A percentile compares a stretch with the other conserved stretches of the same genome.
phyloP scores from a whole-genome alignment of 1,140 invertebrate species.

The Pristionchus pacificus region DNA sequence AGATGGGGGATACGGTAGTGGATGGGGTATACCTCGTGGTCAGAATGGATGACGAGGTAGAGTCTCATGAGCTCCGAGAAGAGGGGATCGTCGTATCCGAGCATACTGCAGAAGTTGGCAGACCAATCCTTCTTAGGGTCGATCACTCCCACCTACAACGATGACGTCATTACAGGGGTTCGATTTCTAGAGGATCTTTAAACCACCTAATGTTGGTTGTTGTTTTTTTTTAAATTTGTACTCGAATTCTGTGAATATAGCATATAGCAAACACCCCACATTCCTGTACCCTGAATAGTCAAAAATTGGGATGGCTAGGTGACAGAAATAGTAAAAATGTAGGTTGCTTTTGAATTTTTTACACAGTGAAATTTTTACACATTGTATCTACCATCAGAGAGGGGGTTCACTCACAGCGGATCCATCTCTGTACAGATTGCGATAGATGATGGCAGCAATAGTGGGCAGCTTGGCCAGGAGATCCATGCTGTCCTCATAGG shows the following conservation, averaged over 20 bases:
- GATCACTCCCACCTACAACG: slow-evolving; percentile 72
- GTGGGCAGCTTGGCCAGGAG: slow-evolving; percentile 90
- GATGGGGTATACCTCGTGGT: slow-evolving; percentile 40
- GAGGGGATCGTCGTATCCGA: slow-evolving; percentile 79
- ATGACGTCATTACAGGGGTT: background rate
- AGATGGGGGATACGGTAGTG: background rate
- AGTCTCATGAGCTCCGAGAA: slow-evolving; percentile 89
- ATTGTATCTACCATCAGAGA: no score
- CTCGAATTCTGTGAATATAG: no score
- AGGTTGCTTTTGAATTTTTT: no score
- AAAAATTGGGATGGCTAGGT: no score
- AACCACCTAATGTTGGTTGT: no score
- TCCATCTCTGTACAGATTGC: slow-evolving; percentile 80
- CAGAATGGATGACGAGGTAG: slow-evolving; percentile 86
- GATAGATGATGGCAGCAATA: slow-evolving; percentile 88
- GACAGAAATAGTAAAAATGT: no score
- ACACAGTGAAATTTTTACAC: no score
- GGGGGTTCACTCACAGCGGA: slow-evolving; percentile 62
- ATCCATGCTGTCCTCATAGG: slow-evolving; percentile 68
- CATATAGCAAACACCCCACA: no score
- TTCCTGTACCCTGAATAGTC: no score
- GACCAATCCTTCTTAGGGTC: slow-evolving; percentile 88
- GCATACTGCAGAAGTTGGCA: slow-evolving; percentile 83
- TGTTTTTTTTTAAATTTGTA: no score
- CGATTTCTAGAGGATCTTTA: no score